Conservation (phyloP, 2,113 vertebrate genomes). For the Psophia crepitans region DNA sequence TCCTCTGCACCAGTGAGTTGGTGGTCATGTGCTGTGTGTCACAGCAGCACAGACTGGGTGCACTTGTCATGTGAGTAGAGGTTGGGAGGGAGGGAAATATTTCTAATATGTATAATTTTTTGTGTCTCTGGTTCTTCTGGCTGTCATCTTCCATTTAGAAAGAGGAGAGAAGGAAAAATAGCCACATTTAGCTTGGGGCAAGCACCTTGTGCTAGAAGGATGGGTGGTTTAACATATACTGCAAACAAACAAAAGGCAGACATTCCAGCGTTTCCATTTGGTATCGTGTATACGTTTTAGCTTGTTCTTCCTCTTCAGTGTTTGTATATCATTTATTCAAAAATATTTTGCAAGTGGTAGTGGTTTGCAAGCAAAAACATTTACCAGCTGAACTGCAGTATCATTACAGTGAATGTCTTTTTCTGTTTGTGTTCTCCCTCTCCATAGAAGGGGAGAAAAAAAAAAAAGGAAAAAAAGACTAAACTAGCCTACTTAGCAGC, state of each 20-base stretch:
- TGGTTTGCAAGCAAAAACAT: not conserved
- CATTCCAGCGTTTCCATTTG: not conserved
- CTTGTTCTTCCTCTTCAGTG: not conserved
- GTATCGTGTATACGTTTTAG: not conserved
- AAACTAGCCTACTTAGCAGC: not conserved
- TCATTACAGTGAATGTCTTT: not conserved
- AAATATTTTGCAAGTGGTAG: not conserved
- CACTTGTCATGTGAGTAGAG: slow-evolving; percentile 31
- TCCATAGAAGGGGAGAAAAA: not conserved
- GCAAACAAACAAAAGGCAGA: not conserved
- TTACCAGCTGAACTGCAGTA: not conserved
- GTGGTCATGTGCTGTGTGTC: slow-evolving; percentile 50
- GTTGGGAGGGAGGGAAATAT: not conserved
- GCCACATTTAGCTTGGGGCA: not conserved
- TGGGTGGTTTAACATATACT: not conserved
- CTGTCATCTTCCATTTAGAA: not conserved
- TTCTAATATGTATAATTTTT: not conserved
- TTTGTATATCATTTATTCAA: not conserved
- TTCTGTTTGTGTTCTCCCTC: not conserved
- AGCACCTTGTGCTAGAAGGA: not conserved
- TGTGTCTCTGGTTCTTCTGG: not conserved
- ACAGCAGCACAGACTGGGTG: slow-evolving; percentile 3
- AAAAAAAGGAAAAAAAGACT: not conserved
- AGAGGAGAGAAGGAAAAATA: not conserved
- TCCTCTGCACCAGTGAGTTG: not conserved